A percentile compares a stretch with the other conserved stretches of the same genome.
Conservation (phyloP, 2,113 vertebrate genomes). For the Nibea coibor region DNA sequence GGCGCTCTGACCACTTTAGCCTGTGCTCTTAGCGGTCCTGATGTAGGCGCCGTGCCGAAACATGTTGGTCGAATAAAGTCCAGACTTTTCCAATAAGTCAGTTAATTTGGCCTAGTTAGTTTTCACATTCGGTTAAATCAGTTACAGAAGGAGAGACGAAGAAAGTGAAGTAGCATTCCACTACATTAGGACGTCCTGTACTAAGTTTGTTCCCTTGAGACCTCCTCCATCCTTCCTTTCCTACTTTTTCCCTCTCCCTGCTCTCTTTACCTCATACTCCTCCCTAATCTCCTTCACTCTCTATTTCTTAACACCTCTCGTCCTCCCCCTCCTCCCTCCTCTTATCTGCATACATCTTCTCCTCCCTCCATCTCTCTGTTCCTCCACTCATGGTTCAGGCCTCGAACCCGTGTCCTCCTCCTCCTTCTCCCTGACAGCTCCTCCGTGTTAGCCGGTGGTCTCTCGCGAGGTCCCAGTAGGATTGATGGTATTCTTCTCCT, state of each 20-base stretch:
- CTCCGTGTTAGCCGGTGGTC: slow-evolving; percentile 76
- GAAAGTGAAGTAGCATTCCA: slow-evolving; percentile 62
- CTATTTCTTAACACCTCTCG: slow-evolving; percentile 64
- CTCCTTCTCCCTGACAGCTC: slow-evolving; percentile 44
- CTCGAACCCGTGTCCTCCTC: slow-evolving; percentile 58
- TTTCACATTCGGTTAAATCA: slow-evolving; percentile 22
- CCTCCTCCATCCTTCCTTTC: slow-evolving; percentile 48
- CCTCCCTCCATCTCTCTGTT: slow-evolving; percentile 47
- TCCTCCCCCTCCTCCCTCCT: slow-evolving; percentile 14
- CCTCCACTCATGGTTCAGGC: slow-evolving; percentile 63
- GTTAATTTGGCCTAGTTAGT: not conserved
- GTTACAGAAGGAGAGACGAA: slow-evolving; percentile 11
- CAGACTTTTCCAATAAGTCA: not conserved
- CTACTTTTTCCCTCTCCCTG: slow-evolving; percentile 11
- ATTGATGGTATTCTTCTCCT: slow-evolving; percentile 70
- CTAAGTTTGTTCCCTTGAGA: slow-evolving; percentile 63
- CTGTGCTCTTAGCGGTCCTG: not conserved
- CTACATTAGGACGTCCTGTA: slow-evolving; percentile 68
- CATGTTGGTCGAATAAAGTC: not conserved
- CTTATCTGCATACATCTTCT: slow-evolving; percentile 62
- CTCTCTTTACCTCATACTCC: slow-evolving; percentile 54
- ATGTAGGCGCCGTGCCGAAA: not conserved
- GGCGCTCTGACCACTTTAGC: too few species aligned
- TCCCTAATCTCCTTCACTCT: slow-evolving; percentile 56
- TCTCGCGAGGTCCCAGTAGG: slow-evolving; percentile 60